A percentile compares a stretch with the other conserved stretches of the same genome.
These are phyloP conservation scores for Melangyna quadrimaculata DNA, from an alignment of 2,888 invertebrate genomes.

Conservation along the genomic window DNA sequence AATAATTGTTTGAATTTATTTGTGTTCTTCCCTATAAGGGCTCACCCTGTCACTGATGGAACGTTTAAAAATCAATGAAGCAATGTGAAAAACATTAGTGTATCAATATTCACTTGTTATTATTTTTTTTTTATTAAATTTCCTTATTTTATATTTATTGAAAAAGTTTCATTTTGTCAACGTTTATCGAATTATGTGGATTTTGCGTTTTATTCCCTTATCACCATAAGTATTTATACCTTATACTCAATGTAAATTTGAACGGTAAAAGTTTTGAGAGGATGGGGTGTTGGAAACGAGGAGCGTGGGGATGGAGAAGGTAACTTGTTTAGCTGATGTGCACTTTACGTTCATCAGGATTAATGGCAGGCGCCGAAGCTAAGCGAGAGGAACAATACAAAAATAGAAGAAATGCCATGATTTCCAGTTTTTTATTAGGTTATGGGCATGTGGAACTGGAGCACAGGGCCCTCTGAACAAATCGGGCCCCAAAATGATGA, in stretches of 20 bases:
- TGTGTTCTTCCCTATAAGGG: no score
- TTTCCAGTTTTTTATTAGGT: not conserved
- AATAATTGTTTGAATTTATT: conserved; percentile 7
- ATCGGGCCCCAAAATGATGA: not conserved
- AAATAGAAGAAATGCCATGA: conserved; percentile 16
- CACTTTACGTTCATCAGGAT: conserved; percentile 28
- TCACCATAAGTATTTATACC: not conserved
- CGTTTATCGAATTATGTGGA: conserved; percentile 27
- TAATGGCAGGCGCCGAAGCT: not conserved
- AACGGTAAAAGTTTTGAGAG: not conserved
- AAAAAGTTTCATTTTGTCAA: not conserved
- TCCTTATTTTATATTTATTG: conserved; percentile 28
- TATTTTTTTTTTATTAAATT: conserved; percentile 27
- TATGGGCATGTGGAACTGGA: not conserved
- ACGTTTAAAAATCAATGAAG: conserved; percentile 55
- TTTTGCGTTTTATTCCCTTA: conserved; percentile 1
- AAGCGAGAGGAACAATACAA: not conserved
- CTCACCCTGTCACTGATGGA: no score
- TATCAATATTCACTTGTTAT: conserved; percentile 30
- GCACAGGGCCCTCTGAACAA: not conserved
- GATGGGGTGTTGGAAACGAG: not conserved
- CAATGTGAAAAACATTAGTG: not conserved
- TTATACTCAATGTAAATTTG: conserved; percentile 6
- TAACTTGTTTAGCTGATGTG: conserved; percentile 23
- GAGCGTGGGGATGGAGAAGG: not conserved